Evolutionary conservation across 2,797 vertebrate species (phyloP).

Genomic region (Vireo griseus): DNA sequence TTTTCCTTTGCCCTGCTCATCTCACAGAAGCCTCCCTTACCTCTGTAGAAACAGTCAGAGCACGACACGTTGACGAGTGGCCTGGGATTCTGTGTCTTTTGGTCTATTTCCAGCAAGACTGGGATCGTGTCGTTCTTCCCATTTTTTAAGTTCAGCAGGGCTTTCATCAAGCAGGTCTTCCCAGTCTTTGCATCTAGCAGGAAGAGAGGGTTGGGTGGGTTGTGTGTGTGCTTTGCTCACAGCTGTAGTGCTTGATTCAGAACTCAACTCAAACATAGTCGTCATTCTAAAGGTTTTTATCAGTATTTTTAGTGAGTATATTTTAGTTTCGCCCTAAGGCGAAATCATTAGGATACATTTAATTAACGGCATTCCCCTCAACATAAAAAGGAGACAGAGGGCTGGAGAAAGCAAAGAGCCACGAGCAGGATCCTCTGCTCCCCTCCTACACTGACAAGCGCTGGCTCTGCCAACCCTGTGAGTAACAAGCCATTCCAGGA

Average conservation of each 20-base stretch:
- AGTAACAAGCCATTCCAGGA: background rate
- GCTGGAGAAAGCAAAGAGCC: background rate
- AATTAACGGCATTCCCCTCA: background rate
- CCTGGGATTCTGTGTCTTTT: conserved; percentile 75
- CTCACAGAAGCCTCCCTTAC: conserved; percentile 60
- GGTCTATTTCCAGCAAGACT: conserved; percentile 81
- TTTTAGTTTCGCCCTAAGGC: background rate
- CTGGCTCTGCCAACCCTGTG: background rate
- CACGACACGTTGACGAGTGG: conserved; percentile 82
- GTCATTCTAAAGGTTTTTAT: background rate
- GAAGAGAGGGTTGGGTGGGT: background rate
- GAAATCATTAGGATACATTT: background rate
- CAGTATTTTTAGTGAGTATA: background rate
- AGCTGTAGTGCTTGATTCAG: background rate
- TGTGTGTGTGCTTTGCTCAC: background rate
- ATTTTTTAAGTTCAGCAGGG: conserved; percentile 84
- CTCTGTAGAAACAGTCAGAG: conserved; percentile 82
- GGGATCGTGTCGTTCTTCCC: conserved; percentile 83
- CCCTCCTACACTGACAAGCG: background rate
- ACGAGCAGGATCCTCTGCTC: background rate
- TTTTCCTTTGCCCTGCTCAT: background rate
- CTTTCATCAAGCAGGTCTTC: conserved; percentile 91
- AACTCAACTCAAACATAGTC: background rate
- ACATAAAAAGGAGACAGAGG: background rate
- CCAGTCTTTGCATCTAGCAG: conserved; percentile 83